phyloP scores from a whole-genome alignment of 2,888 invertebrate genomes.

The Netelia virgata region DNA sequence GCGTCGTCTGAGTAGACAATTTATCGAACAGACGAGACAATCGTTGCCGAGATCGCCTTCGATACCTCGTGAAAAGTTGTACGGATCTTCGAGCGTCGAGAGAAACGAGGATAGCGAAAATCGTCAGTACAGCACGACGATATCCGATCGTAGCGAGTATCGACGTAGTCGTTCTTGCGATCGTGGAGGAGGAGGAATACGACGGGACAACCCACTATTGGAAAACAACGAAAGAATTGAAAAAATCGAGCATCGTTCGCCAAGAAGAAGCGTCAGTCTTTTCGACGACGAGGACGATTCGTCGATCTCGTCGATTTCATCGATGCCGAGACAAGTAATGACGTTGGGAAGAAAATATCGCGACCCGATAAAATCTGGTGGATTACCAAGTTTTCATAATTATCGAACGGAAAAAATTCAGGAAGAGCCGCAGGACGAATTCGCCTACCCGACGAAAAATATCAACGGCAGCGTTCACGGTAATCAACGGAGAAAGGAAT shows the following conservation, averaged over 20 bases:
- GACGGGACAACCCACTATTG: conserved; percentile 79
- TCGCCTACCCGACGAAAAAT: conserved; percentile 55
- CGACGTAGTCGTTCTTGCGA: conserved; percentile 74
- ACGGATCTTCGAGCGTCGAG: conserved; percentile 73
- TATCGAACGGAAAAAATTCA: conserved; percentile 81
- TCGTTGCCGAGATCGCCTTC: conserved; percentile 80
- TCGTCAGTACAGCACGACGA: conserved; percentile 68
- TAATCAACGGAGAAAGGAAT: conserved; percentile 52
- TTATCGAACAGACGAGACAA: conserved; percentile 81
- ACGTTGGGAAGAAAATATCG: conserved; percentile 77
- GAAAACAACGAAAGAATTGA: conserved; percentile 72
- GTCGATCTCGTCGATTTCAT: conserved; percentile 68
- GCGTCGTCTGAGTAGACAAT: conserved; percentile 81
- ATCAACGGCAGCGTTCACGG: conserved; percentile 20
- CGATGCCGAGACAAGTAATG: conserved; percentile 76
- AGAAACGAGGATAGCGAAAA: conserved; percentile 46
- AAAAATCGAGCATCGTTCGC: conserved; percentile 71
- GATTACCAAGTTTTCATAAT: conserved; percentile 70
- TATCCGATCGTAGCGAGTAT: conserved; percentile 76
- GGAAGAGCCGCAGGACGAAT: conserved; percentile 79
- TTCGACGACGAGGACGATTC: conserved; percentile 78
- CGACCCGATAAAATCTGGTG: conserved; percentile 71
- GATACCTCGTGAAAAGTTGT: conserved; percentile 76
- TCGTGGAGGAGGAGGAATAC: conserved; percentile 78
- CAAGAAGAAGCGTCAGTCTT: conserved; percentile 79